Evolutionary conservation across 1,140 invertebrate genomes (phyloP).

Genomic region (Drosophila pseudoananassae): DNA sequence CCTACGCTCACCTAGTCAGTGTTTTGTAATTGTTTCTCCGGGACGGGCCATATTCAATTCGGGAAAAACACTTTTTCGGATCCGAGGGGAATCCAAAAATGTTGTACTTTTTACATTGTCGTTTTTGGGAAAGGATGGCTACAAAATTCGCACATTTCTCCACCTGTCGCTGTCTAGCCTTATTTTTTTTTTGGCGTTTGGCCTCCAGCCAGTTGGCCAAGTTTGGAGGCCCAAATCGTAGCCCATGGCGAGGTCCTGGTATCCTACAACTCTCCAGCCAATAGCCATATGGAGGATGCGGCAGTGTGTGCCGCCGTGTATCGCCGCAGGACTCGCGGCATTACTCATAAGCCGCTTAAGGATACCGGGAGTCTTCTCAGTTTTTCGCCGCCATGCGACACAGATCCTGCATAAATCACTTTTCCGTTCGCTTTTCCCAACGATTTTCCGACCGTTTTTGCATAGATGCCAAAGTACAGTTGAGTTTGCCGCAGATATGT

Average conservation of each 20-base stretch:
- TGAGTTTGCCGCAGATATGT: background rate
- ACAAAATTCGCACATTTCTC: slow-evolving; percentile 49
- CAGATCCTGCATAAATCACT: slow-evolving; percentile 48
- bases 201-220: slow-evolving; percentile 9
- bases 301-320: background rate
- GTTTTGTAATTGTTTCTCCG: slow-evolving; percentile 53
- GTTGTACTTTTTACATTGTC: slow-evolving; percentile 21
- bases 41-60: slow-evolving; percentile 50
- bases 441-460: slow-evolving; percentile 5
- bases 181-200: background rate
- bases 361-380: background rate
- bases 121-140: slow-evolving; percentile 1
- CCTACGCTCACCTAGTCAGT: background rate
- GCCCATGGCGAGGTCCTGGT: background rate
- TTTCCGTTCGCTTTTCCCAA: slow-evolving; percentile 14
- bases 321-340: slow-evolving; percentile 50
- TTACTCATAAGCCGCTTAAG: slow-evolving; percentile 63
- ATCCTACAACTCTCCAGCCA: slow-evolving; percentile 11
- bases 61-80: slow-evolving; percentile 14
- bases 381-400: slow-evolving; percentile 9
- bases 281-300: slow-evolving; percentile 11
- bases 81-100: slow-evolving; percentile 16
- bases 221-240: slow-evolving; percentile 4
- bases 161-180: slow-evolving; percentile 49
- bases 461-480: slow-evolving; percentile 35